These are phyloP conservation scores for Boloria euphrosyne DNA, from an alignment of 2,888 invertebrate species.

Conservation along the genomic window DNA sequence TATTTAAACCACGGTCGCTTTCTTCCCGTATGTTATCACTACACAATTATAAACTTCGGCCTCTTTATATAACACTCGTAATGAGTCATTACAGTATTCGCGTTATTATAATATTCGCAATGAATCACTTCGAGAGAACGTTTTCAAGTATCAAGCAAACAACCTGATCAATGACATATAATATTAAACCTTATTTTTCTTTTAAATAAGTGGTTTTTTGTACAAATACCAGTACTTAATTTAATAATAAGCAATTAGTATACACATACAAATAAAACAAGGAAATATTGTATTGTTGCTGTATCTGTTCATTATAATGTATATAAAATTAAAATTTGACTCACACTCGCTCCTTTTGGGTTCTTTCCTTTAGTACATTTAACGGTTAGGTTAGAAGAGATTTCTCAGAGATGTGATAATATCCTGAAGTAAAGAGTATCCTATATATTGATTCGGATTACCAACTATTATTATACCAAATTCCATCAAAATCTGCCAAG, in stretches of 20 bases:
- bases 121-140: conserved; percentile 33
- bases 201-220: conserved; percentile 9
- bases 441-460: too few species aligned
- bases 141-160: conserved; percentile 25
- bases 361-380: too few species aligned
- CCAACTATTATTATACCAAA: too few species aligned
- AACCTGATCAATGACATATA: not conserved
- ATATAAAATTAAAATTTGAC: too few species aligned
- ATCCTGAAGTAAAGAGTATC: too few species aligned
- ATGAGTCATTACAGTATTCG: conserved; percentile 34
- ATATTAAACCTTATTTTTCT: conserved; percentile 18
- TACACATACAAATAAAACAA: conserved; percentile 3
- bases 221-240: not conserved
- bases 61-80: conserved; percentile 26
- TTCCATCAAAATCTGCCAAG: too few species aligned
- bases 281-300: conserved; percentile 15
- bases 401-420: too few species aligned
- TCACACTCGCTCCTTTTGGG: too few species aligned
- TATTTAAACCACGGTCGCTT: not conserved
- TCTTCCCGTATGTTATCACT: not conserved
- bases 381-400: too few species aligned
- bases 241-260: not conserved
- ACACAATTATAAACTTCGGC: not conserved
- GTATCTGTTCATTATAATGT: not conserved
- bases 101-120: conserved; percentile 23